Percentiles rank a stretch among this genome's conserved stretches.
These are phyloP conservation scores for Synergus umbraculus DNA, from an alignment of 2,888 invertebrate species.

Conservation along the genomic window DNA sequence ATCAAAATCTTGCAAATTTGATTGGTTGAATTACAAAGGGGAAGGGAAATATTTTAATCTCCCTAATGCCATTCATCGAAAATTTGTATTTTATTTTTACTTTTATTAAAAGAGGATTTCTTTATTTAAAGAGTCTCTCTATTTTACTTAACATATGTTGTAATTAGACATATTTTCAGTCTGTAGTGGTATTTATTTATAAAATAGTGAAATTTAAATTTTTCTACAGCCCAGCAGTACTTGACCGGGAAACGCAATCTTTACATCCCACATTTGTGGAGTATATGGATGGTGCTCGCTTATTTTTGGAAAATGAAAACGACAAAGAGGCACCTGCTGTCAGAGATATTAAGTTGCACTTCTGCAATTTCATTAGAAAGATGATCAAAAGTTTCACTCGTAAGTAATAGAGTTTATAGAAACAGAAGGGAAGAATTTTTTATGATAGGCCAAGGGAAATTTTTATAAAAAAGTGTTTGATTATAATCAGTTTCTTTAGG, in stretches of 20 bases:
- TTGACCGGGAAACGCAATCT: conserved; percentile 90
- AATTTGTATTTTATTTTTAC: not conserved
- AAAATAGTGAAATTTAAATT: not conserved
- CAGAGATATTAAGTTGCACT: conserved; percentile 93
- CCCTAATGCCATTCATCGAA: not conserved
- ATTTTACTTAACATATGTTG: too few relatives aligned
- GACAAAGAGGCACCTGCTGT: conserved; percentile 94
- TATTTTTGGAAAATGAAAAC: conserved; percentile 94
- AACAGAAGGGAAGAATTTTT: too few relatives aligned
- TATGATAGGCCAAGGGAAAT: too few relatives aligned
- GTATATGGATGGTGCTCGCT: conserved; percentile 95
- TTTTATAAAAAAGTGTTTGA: too few relatives aligned
- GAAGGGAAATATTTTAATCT: too few relatives aligned
- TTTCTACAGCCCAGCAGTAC: conserved; percentile 84
- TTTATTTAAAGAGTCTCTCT: too few relatives aligned
- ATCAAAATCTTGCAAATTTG: too few relatives aligned
- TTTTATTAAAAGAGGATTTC: too few relatives aligned
- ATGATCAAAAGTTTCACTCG: conserved; percentile 95
- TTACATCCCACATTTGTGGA: conserved; percentile 94
- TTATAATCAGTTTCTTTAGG: not conserved
- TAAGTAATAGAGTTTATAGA: conserved; percentile 78
- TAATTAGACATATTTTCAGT: too few relatives aligned
- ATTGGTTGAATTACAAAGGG: too few relatives aligned
- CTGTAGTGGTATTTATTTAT: too few relatives aligned
- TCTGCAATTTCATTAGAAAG: conserved; percentile 95